phyloP scores from a whole-genome alignment of 2,113 vertebrate genomes.

The Tetrao urogallus region DNA sequence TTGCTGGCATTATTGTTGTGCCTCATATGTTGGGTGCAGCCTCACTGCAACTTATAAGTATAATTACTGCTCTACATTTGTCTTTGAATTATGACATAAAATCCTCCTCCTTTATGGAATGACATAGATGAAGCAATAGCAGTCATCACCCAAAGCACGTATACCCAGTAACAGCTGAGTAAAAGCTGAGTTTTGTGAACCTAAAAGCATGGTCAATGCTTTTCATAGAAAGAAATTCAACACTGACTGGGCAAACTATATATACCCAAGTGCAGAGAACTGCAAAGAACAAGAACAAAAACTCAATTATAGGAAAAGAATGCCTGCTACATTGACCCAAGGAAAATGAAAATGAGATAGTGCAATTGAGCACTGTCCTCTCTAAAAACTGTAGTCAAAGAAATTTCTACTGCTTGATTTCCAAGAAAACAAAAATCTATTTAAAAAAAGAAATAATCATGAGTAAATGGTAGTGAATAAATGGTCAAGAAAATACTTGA shows the following conservation, averaged over 20 bases:
- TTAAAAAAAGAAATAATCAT: neutral
- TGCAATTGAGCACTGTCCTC: neutral
- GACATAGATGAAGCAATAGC: neutral
- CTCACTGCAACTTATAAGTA: neutral
- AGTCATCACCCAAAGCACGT: neutral
- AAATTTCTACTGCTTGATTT: neutral
- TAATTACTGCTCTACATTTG: neutral
- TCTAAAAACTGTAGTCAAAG: neutral
- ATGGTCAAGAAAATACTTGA: neutral
- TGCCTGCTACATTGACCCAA: neutral
- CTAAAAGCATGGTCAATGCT: neutral
- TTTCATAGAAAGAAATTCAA: neutral
- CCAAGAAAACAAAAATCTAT: neutral
- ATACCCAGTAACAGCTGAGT: neutral
- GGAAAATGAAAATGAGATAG: neutral
- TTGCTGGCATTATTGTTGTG: neutral
- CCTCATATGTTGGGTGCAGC: neutral
- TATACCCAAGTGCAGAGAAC: neutral
- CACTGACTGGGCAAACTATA: neutral
- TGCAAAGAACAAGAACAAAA: neutral
- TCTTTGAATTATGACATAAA: neutral
- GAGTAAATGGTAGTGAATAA: neutral
- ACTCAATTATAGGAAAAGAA: neutral
- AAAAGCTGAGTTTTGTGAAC: neutral
- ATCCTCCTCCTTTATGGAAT: neutral